Evolutionary conservation across 2,113 vertebrate species (phyloP), one percentile per base, ranked within the genome.

Genomic region (Atractosteus spatula): DNA sequence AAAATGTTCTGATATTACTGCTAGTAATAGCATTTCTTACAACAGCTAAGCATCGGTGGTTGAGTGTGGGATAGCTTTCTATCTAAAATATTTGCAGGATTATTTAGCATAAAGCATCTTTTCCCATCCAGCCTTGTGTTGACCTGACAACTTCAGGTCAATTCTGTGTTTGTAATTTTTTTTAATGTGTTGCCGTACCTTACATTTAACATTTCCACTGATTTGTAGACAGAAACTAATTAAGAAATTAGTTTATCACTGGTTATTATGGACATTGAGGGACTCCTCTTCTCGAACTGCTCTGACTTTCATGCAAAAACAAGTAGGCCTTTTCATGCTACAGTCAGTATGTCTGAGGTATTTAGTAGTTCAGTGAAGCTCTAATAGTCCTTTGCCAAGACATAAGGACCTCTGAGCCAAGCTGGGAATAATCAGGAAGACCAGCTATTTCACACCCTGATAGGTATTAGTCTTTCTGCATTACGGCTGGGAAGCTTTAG

Each of bases 11-110:
- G 8, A 29, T 29, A 29, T 29, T 29, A 29, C 17, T 29, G 17
- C 17, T 29, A 29, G 17, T 29, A 29, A 1, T 29, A 29, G 17
- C 17, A 29, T 29, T 29, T 29, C 17, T 29, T 29, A 29, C 17
- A 51, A 51, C 47, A 10, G 47, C 47, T 51, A 51, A 51, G 47
- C 47, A 77, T 78, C 67, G 59, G 81, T 76, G 64, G 71, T 41
- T 47, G 73, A 85, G 84, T 78, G 78, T 77, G 71, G 79, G 63
- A 41, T 51, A 51, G 5, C 4, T 51, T 64, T 71, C 73, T 72
- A 76, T 83, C 82, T 82, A 82, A 87, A 86, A 86, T 90, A 81
- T 89, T 90, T 89, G 82, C 84, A 51, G 47, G 5, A 51, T 29
- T 29, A 10, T 67, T 74, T 86, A 75, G 84, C 77, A 85, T 87